A percentile compares a stretch with the other conserved stretches of the same genome.
phyloP scores from a whole-genome alignment of 2,113 vertebrate genomes.

The Urocynchramus pylzowi region DNA sequence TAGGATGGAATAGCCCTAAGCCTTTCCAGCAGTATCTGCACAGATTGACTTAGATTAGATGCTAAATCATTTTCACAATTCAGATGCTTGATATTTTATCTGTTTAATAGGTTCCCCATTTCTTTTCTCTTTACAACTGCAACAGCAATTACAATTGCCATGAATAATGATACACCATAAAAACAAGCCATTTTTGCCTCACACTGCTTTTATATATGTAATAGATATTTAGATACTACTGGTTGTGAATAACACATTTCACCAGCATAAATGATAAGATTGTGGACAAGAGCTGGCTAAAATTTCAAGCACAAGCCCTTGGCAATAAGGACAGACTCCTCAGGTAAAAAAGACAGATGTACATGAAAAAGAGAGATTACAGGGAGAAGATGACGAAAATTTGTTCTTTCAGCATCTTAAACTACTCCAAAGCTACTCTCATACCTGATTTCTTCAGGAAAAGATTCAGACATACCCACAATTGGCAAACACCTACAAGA shows the following conservation, averaged over 20 bases:
- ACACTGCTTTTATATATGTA: background rate
- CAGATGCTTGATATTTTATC: slow-evolving; percentile 16
- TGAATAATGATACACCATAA: background rate
- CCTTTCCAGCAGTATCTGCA: background rate
- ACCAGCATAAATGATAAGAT: background rate
- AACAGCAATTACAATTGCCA: background rate
- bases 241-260: background rate
- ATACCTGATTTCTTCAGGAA: background rate
- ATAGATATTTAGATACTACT: background rate
- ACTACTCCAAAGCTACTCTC: background rate
- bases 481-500: background rate
- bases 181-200: background rate
- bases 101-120: background rate
- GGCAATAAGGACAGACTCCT: background rate
- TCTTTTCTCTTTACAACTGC: background rate
- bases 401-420: background rate
- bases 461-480: background rate
- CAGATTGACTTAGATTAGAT: slow-evolving; percentile 14
- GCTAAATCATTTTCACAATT: slow-evolving; percentile 37
- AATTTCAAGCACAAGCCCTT: background rate
- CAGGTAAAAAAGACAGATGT: background rate
- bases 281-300: background rate
- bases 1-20: background rate
- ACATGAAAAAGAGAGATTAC: background rate
- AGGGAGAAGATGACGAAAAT: background rate